Evolutionary conservation across 2,888 invertebrate species (phyloP), one percentile per base, ranked within the genome.

Genomic region (Netelia virgata): DNA sequence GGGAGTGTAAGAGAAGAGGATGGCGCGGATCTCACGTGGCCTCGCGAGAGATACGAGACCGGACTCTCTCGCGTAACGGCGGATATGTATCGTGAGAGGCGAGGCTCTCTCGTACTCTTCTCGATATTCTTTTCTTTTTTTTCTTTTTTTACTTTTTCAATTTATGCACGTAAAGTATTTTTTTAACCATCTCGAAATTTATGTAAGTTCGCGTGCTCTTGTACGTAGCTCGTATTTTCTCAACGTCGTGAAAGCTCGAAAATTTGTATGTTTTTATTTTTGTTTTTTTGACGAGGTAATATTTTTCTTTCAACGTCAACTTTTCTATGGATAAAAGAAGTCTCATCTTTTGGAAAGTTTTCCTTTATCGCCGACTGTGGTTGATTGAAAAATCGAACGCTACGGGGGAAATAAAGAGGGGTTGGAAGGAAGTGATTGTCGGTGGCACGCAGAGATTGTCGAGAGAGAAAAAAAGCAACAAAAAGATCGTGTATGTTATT

Each of bases 21-120:
- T 55, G 69, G 66, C 63, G 77, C 50, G 64, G 68, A 69, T 69
- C 85, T 75, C 82, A 77, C 81, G 77, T 73, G 68, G 61, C 80
- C 59, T 64, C 50, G 18, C 50, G 68, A 68, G 75, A 80, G 74
- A 80, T 84, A 76, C 81, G 77, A 78, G 82, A 63, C 78, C 77
- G 82, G 77, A 84, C 77, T 74, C 82, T 74, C 78, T 59, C 80
- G 78, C 82, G 78, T 82, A 84, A 84, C 84, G 77, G 84, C 70
- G 82, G 78, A 79, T 79, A 63, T 79, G 64, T 79, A 82, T 78
- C 64, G 28, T 59, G 81, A 55, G 76, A 81, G 72, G 63, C 82
- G 82, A 78, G 82, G 82, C 84, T 61, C 50, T 70, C 47, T 50
- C 18, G 41, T 41, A 55, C 18, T 57, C 14, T 47, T 18, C 53